Base-by-base conservation (phyloP, 2,888 invertebrate species). In the Cremastinae sp. region DNA sequence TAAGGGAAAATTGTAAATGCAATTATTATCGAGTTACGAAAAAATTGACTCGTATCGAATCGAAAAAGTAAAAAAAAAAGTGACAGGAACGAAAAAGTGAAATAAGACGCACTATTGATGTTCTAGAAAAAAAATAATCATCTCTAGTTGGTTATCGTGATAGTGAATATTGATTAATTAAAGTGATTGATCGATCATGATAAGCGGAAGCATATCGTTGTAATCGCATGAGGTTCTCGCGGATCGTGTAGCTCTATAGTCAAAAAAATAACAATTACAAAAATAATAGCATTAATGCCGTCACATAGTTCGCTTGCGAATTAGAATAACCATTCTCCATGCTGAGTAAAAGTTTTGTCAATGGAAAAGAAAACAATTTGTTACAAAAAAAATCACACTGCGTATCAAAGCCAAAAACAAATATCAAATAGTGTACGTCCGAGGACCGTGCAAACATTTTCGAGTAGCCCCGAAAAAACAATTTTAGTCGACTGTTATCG, bases 21-120 rank as follows among this genome's bases (percentile, higher is more conserved):
- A 59, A 68, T 41, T 64, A 41, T 72, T 55, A 62, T 64, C 56
- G 72, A 68, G 45, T 41, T 69, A 65, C 45, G 35, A 43, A 22
- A 43, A 59, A 66, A 59, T 72, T 51, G 75, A 69, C 51, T 69
- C 73, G 64, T 76, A 69, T 76, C 75, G 75, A 76, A 76, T 76
- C 68, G 69, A 55, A 53, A 49, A 14, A 12, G 37, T 18, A 39
- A 49, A 39, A 18, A 43, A 62, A 51, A 35, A 53, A 18, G 18
- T 58, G 51, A 35, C 20, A 51, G n/a, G 51, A 18, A 53, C n/a
- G n/a, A 9, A 53, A 18, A 53, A 53, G 41, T 45, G 53, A 51
- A 43, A 45, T 20, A 43, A 64, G 73, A 73, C 59, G 69, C 76
- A 77, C 76, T 73, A 61, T 73, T 53, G 69, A 70, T 77, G 76